Evolutionary conservation across 2,113 vertebrate genomes (phyloP), one percentile per base, ranked within the genome.

Genomic region (Colius striatus): DNA sequence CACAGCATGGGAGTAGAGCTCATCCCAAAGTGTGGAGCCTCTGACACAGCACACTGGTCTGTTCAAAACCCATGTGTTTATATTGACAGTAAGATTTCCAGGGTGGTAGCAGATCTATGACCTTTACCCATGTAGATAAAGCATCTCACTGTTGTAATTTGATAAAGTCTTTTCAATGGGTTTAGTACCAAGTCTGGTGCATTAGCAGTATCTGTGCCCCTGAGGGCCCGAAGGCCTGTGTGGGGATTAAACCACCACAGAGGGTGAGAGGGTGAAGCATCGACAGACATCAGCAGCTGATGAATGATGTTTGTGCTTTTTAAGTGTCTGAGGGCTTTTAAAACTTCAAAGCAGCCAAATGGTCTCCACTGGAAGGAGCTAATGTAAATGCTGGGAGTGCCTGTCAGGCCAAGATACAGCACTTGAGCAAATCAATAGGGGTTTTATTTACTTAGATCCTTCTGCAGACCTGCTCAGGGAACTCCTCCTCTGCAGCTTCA

Each of bases 21-120:
- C 38, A 13, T 4, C 16, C 13, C 9, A 0, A 30, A 41, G 23
- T 5, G 1, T 30, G 12, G 51, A 23, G 36, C 75, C 17, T 4
- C 38, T 32, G 43, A 30, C 14, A 6, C 25, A 23, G 18, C 48
- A 23, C 5, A 0, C 30, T 19, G 13, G 8, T 20, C 26, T 15
- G 10, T 15, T n/a, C 32, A 5, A 14, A 57, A 25, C 10, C 12
- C 21, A 3, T 0, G 13, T 13, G 5, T 38, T 65, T 38, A 36
- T 22, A 32, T 65, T 20, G 36, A 63, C 27, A 34, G 58, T 17
- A 5, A 23, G 47, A 6, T 43, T 53, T 48, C 16, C 6, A 3
- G 38, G 47, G 21, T 19, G 30, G 54, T 29, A n/a, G 41, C 62
- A 14, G 20, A 58, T 11, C 20, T 16, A 0, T 47, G 30, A 58